These are phyloP conservation scores for Heterocephalus glaber DNA, from an alignment of 2,113 vertebrate species.

Conservation along the genomic window DNA sequence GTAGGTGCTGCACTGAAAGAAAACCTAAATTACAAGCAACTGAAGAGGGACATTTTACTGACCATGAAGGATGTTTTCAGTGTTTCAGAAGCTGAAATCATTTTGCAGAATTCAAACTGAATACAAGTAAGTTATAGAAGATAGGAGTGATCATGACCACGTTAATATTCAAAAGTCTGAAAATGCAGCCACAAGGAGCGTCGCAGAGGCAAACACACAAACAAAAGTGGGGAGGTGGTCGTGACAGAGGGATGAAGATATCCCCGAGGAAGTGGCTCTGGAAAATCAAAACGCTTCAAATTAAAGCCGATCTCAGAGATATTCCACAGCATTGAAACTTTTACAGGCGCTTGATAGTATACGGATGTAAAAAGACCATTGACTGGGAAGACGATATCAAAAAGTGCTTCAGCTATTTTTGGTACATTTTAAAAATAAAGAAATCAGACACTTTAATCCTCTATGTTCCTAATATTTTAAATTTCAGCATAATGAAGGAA, in stretches of 20 bases:
- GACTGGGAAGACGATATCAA: neutral
- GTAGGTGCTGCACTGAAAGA: neutral
- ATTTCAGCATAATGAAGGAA: neutral
- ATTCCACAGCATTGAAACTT: neutral
- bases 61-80: neutral
- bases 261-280: neutral
- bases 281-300: neutral
- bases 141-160: neutral
- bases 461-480: conserved; percentile 45
- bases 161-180: neutral
- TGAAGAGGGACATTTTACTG: neutral
- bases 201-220: neutral
- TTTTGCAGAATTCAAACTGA: conserved; percentile 1
- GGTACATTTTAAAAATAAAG: neutral
- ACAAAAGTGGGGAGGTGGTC: neutral
- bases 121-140: neutral
- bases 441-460: neutral
- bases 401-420: neutral
- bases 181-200: neutral
- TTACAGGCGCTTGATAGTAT: neutral
- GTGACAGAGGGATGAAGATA: neutral
- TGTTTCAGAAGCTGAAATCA: conserved; percentile 10
- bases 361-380: neutral
- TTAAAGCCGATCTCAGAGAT: neutral
- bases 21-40: neutral